A percentile compares a stretch with the other conserved stretches of the same genome.
These are phyloP conservation scores for Erythrocercus mccallii DNA, from an alignment of 2,113 vertebrate species.

Conservation along the genomic window DNA sequence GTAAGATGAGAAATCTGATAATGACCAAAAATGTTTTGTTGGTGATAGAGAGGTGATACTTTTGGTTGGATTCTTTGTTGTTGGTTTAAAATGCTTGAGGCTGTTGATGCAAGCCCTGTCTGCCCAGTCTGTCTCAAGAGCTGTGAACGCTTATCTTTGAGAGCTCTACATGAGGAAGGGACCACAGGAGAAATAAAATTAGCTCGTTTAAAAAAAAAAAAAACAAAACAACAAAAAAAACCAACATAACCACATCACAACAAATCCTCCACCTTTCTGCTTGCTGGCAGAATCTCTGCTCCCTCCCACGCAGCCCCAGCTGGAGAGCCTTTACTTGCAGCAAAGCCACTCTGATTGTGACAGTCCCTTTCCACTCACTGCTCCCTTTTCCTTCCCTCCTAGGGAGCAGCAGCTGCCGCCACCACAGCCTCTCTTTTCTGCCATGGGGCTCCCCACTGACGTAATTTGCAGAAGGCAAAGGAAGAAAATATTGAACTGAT, in stretches of 20 bases:
- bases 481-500: neutral
- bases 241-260: neutral
- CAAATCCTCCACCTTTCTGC: neutral
- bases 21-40: neutral
- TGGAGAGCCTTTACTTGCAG: neutral
- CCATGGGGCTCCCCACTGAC: neutral
- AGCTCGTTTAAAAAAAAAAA: neutral
- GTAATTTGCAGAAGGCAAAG: neutral
- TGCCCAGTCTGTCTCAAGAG: neutral
- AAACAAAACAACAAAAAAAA: neutral
- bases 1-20: neutral
- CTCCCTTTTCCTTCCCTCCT: neutral
- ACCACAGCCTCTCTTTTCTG: neutral
- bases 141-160: fast-evolving
- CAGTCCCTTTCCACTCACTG: neutral
- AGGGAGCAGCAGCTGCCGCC: neutral
- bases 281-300: neutral
- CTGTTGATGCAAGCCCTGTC: neutral
- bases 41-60: neutral
- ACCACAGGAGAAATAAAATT: neutral
- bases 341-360: neutral
- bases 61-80: neutral
- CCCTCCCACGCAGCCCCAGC: neutral
- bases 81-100: neutral
- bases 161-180: neutral